Base-by-base conservation (phyloP, 2,113 vertebrate genomes). In the Clarias magur region DNA sequence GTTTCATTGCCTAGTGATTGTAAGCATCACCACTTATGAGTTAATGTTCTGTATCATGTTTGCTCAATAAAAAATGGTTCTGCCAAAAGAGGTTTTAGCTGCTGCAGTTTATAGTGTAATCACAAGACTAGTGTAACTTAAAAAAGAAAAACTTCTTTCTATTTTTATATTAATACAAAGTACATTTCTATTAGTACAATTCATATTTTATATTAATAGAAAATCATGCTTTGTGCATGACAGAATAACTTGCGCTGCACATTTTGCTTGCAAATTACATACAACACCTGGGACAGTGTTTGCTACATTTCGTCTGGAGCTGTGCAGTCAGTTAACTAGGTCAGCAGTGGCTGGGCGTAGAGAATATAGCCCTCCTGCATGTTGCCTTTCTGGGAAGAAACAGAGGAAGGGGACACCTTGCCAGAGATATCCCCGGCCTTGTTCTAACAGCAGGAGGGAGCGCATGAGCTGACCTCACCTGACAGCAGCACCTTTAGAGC, bases 261-360 rank as follows among this genome's bases (percentile, higher is more conserved):
- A 60, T 80, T 72, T 59, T 57, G 85, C 27, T 62, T 48, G 38
- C 17, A 25, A 17, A 80, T 65, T 84, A 23, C 23, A 67, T 73
- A 67, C 67, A 68, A 53, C 79, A 84, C 70, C 81, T 87, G 76
- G 72, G 59, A 87, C 70, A 87, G 23, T 75, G 59, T 63, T 78
- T 76, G 80, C 57, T 83, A 87, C 70, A 59, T 87, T 87, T 85
- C 76, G 82, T 60, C 25, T 25, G 57, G 76, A 79, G 82, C 82
- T 68, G 80, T 89, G 65, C 68, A 87, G 76, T 68, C 68, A 81
- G 78, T 89, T 87, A 89, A 82, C 86, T 89, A 89, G 88, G 86
- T 87, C 88, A 89, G 82, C 54, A 3, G 27, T 76, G 80, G 62
- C 88, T 89, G 82, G 72, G 67, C 68, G 78, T 84, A 63, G 59